Conservation (phyloP, 2,113 vertebrate genomes). For the Montifringilla adamsi region DNA sequence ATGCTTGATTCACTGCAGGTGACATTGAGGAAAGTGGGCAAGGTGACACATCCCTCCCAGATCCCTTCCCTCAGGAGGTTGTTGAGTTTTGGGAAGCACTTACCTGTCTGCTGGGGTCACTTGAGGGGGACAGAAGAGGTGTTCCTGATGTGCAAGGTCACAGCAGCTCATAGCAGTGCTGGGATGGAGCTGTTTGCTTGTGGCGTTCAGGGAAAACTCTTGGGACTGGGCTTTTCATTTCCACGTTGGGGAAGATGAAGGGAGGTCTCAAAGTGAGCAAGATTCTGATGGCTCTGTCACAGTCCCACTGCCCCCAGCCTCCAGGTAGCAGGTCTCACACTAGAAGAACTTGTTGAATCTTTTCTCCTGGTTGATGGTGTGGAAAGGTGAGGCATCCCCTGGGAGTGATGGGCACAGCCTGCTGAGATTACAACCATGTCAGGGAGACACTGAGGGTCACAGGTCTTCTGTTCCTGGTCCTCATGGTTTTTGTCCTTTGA, state of each 20-base stretch:
- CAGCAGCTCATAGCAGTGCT: neutral
- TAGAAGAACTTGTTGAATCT: neutral
- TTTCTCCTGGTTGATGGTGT: neutral
- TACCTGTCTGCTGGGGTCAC: neutral
- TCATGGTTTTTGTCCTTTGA: neutral
- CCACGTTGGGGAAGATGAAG: rapidly evolving
- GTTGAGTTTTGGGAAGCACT: neutral
- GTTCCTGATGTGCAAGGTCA: neutral
- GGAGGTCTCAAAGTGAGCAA: neutral
- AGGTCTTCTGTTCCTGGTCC: rapidly evolving
- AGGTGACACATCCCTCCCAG: neutral
- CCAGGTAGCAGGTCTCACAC: too few species aligned
- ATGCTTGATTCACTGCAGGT: neutral
- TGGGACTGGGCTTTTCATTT: neutral
- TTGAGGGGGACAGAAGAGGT: neutral
- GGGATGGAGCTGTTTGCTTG: neutral
- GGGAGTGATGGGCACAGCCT: rapidly evolving
- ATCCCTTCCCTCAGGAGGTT: neutral
- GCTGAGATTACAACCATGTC: neutral
- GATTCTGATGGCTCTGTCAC: neutral
- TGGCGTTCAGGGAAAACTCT: neutral
- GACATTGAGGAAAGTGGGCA: rapidly evolving
- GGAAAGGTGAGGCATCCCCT: neutral
- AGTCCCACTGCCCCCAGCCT: neutral
- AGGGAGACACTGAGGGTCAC: rapidly evolving